Conservation (phyloP, 2,113 vertebrate species). For the Glaucidium brasilianum region DNA sequence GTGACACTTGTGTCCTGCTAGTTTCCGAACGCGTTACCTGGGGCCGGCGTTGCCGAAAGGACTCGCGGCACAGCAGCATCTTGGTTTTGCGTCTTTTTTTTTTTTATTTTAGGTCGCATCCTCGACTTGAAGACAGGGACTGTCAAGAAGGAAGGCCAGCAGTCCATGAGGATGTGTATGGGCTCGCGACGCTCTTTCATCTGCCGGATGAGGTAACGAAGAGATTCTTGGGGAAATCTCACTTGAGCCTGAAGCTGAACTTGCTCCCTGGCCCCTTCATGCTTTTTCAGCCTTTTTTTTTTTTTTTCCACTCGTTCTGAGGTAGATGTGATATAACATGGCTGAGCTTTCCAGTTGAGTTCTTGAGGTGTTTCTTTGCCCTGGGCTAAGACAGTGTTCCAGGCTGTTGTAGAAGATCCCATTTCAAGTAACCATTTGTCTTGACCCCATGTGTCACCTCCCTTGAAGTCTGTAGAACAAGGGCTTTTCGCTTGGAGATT, state of each 20-base stretch:
- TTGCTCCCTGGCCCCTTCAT: neutral
- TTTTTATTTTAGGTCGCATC: constrained; percentile 82
- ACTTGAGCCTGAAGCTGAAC: neutral
- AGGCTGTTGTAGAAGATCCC: neutral
- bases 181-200: constrained; percentile 95
- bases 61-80: neutral
- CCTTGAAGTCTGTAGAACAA: neutral
- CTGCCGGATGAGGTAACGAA: constrained; percentile 91
- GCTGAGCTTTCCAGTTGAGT: neutral
- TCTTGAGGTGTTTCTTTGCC: neutral
- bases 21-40: neutral
- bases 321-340: rapidly evolving
- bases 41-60: neutral
- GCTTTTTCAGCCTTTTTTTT: neutral
- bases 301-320: neutral
- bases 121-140: constrained; percentile 96
- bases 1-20: neutral
- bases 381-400: neutral
- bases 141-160: constrained; percentile 96
- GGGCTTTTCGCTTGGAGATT: neutral
- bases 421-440: neutral
- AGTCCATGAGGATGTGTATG: constrained; percentile 95
- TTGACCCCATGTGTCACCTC: neutral
- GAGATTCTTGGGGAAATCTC: too few species aligned
- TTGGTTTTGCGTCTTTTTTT: neutral